Evolutionary conservation across 2,113 vertebrate species (phyloP).

Genomic region (Empidonax alnorum): DNA sequence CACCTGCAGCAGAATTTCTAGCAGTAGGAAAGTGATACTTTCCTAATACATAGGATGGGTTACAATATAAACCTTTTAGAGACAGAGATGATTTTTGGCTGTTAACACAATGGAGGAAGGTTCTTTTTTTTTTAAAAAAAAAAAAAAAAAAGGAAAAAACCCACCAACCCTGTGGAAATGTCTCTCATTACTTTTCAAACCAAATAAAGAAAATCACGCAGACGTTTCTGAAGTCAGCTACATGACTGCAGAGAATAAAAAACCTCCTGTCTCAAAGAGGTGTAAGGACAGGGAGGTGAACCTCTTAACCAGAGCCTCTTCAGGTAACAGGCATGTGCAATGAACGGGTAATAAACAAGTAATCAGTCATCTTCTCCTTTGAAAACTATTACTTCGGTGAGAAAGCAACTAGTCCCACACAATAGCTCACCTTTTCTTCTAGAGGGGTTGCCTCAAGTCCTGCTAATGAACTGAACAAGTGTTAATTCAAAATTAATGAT

Average conservation of each 20-base stretch:
- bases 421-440: background rate
- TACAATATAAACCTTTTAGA: background rate
- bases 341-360: background rate
- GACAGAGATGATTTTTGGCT: background rate
- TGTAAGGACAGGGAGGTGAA: background rate
- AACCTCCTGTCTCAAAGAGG: background rate
- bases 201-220: background rate
- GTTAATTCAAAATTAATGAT: constrained; percentile 21
- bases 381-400: background rate
- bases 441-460: background rate
- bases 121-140: background rate
- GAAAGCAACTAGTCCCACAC: background rate
- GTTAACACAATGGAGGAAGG: background rate
- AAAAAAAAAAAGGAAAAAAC: background rate
- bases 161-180: background rate
- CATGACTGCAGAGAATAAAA: background rate
- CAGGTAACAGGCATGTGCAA: background rate
- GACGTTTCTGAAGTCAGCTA: background rate
- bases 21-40: background rate
- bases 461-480: background rate
- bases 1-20: background rate
- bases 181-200: background rate
- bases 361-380: background rate
- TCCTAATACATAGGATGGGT: background rate
- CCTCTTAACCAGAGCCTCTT: background rate